Evolutionary conservation across 2,113 vertebrate genomes (phyloP).

Genomic region (Cervus canadensis): DNA sequence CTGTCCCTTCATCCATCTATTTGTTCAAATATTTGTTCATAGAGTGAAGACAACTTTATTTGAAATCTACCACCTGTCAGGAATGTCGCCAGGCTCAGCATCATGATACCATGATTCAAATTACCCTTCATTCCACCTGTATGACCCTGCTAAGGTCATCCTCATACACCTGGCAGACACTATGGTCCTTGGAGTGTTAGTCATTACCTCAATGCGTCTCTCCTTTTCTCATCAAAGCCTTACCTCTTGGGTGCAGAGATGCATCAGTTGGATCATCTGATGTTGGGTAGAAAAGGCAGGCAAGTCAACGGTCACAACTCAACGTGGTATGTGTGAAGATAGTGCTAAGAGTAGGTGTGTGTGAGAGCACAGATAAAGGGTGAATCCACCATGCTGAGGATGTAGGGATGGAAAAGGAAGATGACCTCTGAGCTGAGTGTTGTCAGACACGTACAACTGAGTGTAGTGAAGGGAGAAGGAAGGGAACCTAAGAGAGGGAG

Average conservation of each 20-base stretch:
- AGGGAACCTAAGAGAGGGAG: not conserved
- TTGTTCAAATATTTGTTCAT: not conserved
- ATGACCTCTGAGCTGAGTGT: not conserved
- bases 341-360: rapidly evolving
- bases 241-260: not conserved
- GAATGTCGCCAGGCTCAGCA: not conserved
- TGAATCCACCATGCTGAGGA: not conserved
- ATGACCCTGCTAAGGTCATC: rapidly evolving
- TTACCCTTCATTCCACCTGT: no score
- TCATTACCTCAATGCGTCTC: rapidly evolving
- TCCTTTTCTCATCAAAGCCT: not conserved
- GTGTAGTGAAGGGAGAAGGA: not conserved
- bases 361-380: not conserved
- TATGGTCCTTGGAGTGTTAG: rapidly evolving
- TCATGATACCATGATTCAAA: no score
- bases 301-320: rapidly evolving
- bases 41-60: not conserved
- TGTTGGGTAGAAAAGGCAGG: not conserved
- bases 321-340: rapidly evolving
- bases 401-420: not conserved
- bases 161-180: not conserved
- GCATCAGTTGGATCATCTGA: not conserved
- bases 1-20: not conserved
- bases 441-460: not conserved
- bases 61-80: not conserved